Evolutionary conservation across 2,888 invertebrate genomes (phyloP).

Genomic region (Apamea crenata): DNA sequence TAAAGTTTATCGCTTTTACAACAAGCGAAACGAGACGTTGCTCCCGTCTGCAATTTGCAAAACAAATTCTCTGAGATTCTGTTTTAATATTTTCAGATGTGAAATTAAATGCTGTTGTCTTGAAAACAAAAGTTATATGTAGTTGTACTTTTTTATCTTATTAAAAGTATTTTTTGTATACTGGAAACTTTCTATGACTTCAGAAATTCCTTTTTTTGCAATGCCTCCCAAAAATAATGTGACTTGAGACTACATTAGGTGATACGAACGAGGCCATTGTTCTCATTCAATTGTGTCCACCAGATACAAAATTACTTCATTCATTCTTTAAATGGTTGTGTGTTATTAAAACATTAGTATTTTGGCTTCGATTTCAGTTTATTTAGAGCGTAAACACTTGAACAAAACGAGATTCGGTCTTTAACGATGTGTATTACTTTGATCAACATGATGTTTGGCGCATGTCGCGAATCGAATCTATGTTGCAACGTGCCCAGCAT

Average conservation of each 20-base stretch:
- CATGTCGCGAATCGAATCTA: slow-evolving; percentile 57
- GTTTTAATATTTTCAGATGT: slow-evolving; percentile 18
- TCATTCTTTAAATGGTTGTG: slow-evolving; percentile 41
- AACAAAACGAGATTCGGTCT: slow-evolving; percentile 29
- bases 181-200: slow-evolving; percentile 32
- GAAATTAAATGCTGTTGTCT: slow-evolving; percentile 21
- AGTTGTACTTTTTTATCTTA: slow-evolving; percentile 8
- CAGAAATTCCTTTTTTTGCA: slow-evolving; percentile 1
- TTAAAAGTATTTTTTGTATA: slow-evolving; percentile 19
- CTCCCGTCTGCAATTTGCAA: slow-evolving; percentile 29
- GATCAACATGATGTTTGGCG: slow-evolving; percentile 56
- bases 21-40: slow-evolving; percentile 15
- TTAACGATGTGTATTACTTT: slow-evolving; percentile 34
- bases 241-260: slow-evolving; percentile 14
- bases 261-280: slow-evolving; percentile 39
- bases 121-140: slow-evolving; percentile 15
- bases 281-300: slow-evolving; percentile 33
- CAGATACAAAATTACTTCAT: slow-evolving; percentile 40
- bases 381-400: slow-evolving; percentile 41
- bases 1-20: slow-evolving; percentile 24
- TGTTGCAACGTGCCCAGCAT: slow-evolving; percentile 61
- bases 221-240: slow-evolving; percentile 2
- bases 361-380: slow-evolving; percentile 40
- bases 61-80: slow-evolving; percentile 33
- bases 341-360: slow-evolving; percentile 46